A percentile compares a stretch with the other conserved stretches of the same genome.
Evolutionary conservation across 2,888 invertebrate genomes (phyloP).

Genomic region (Rutpela maculata): DNA sequence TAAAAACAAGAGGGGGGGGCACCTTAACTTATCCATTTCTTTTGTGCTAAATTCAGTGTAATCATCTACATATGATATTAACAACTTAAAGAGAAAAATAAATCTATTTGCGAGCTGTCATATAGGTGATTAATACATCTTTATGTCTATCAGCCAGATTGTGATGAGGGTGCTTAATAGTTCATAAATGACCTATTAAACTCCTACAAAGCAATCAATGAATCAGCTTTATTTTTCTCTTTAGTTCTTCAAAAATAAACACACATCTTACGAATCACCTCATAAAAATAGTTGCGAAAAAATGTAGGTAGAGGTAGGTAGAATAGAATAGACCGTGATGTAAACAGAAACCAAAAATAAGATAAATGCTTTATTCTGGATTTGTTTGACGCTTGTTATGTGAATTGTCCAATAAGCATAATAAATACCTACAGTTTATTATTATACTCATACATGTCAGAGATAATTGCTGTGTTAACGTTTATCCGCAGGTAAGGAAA

Average conservation of each 20-base stretch:
- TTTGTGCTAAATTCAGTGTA: no score
- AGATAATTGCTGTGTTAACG: neutral
- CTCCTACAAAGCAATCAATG: constrained; percentile 1
- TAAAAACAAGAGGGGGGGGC: no score
- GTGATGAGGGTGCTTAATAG: neutral
- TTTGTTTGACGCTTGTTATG: constrained; percentile 3
- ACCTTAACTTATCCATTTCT: no score
- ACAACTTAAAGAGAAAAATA: neutral
- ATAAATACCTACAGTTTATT: neutral
- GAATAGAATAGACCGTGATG: constrained; percentile 24
- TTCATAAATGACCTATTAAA: neutral
- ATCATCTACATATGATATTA: neutral
- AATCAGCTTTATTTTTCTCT: constrained; percentile 6
- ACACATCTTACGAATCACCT: constrained; percentile 11
- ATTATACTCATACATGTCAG: neutral
- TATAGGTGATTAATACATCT: neutral
- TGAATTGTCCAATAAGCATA: neutral
- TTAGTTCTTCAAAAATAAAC: constrained; percentile 21
- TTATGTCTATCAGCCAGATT: neutral
- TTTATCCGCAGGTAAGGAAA: neutral
- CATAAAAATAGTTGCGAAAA: constrained; percentile 29
- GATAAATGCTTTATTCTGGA: neutral
- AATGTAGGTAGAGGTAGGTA: constrained; percentile 27
- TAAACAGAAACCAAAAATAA: constrained; percentile 17
- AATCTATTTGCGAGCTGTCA: neutral